Conservation (phyloP, 2,113 vertebrate species). For the Malaclemys terrapin region DNA sequence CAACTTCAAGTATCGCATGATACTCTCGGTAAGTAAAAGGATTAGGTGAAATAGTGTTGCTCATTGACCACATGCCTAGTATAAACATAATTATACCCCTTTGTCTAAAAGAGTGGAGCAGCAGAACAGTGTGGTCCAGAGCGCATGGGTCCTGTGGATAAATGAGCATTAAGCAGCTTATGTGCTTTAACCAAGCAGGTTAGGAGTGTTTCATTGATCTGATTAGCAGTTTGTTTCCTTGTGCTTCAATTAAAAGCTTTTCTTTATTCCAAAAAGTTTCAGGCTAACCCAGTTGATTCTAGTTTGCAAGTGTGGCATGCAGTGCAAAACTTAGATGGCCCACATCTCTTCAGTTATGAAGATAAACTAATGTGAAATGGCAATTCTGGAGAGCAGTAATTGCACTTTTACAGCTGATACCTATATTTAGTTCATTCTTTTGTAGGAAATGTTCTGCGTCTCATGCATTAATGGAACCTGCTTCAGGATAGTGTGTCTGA, state of each 20-base stretch:
- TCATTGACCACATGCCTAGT: neutral
- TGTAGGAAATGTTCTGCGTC: slow-evolving; percentile 70
- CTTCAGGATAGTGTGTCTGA: slow-evolving; percentile 54
- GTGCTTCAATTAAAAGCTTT: slow-evolving; percentile 59
- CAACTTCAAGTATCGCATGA: slow-evolving; percentile 97
- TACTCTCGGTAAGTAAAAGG: slow-evolving; percentile 89
- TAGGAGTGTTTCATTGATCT: slow-evolving; percentile 49
- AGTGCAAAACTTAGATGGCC: slow-evolving; percentile 61
- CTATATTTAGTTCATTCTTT: slow-evolving; percentile 75
- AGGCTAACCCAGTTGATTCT: slow-evolving; percentile 51
- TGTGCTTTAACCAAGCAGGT: slow-evolving; percentile 33
- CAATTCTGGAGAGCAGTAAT: slow-evolving; percentile 78
- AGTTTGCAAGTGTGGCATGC: slow-evolving; percentile 62
- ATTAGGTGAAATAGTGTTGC: neutral
- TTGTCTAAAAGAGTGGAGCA: accelerated
- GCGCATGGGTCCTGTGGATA: neutral
- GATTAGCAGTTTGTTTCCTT: slow-evolving; percentile 60
- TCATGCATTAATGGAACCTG: slow-evolving; percentile 61
- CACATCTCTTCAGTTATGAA: slow-evolving; percentile 70
- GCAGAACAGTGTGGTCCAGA: neutral
- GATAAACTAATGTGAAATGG: slow-evolving; percentile 79
- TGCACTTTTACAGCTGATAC: slow-evolving; percentile 71
- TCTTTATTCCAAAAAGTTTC: slow-evolving; percentile 62
- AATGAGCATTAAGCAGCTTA: neutral
- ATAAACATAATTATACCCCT: accelerated